Evolutionary conservation across 2,797 vertebrate species (phyloP), one percentile per base, ranked within the genome.

Genomic region (Mallotus villosus): DNA sequence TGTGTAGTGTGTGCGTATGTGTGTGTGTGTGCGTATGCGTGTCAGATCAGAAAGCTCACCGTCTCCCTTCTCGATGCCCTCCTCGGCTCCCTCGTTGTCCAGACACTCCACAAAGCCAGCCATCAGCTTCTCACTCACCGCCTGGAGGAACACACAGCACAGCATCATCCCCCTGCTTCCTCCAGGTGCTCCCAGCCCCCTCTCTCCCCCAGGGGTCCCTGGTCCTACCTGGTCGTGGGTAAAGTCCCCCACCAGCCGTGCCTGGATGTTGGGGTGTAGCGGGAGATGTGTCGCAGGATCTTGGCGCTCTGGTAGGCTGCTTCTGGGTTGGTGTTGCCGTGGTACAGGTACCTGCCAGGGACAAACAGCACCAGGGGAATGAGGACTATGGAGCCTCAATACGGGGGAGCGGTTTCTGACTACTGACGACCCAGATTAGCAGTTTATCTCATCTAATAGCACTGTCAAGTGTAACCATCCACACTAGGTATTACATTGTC

Each of bases 71-170:
- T 94, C 94, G n/a, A 93, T 80, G 84, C 93, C 92, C 82, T 99
- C 97, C 84, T 98, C 96, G 57, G 95, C 93, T 70, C 97, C 97
- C 81, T 99, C 98, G 66, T 91, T 96, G 85, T 98, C 97, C 88
- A 99, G 88, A 89, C 98, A 99, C 80, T 98, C 96, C 76, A 99
- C 97, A 84, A 99, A 99, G 12, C 98, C 98, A 70, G 96, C 94
- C 97, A 99, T 98, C 69, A 99, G 90, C 83, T 96, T 98, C 74
- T 98, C 93, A 85, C 96, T 99, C 77, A 96, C 85, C 82, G 83
- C 84, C 97, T 99, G 78, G 37, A 79, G 73, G 66, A 74, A 2
- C 62, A 86, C 17, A n/a, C 8, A 46, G 2, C 41, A 46, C 12
- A 46, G 41, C 0, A 46, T 46, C 41, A 46, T 0, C 41, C 41